These are phyloP conservation scores for Eupithecia insigniata DNA, from an alignment of 2,888 invertebrate genomes.

Conservation along the genomic window DNA sequence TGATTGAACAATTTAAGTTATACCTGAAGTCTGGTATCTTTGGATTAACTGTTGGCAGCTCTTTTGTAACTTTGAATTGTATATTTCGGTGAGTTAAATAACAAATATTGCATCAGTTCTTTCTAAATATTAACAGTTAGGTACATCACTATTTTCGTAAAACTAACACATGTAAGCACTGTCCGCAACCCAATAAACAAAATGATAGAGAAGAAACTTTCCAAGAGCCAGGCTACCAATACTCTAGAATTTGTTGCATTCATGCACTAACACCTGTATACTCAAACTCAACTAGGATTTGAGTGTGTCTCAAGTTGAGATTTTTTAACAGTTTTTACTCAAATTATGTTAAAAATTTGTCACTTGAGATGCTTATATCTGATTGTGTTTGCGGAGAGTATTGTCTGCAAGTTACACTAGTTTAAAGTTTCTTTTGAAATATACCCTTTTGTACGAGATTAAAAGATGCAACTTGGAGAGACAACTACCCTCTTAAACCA, in stretches of 20 bases:
- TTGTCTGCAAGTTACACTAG: not conserved
- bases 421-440: not conserved
- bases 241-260: too few relatives aligned
- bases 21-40: constrained; percentile 81
- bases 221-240: not conserved
- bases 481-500: not conserved
- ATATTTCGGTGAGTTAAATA: constrained; percentile 72
- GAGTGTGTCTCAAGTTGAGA: too few relatives aligned
- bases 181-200: not conserved
- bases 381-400: too few relatives aligned
- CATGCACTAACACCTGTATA: too few relatives aligned
- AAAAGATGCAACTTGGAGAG: too few relatives aligned
- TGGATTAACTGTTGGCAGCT: constrained; percentile 76
- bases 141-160: too few relatives aligned
- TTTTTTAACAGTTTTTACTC: too few relatives aligned
- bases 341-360: too few relatives aligned
- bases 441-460: not conserved
- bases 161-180: too few relatives aligned
- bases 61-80: constrained; percentile 81
- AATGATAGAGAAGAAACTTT: not conserved
- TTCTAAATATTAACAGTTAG: not conserved
- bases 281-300: too few relatives aligned
- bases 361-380: too few relatives aligned
- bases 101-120: not conserved
- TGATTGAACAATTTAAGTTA: constrained; percentile 74